phyloP scores from a whole-genome alignment of 2,113 vertebrate genomes.

The Macaca fascicularis region DNA sequence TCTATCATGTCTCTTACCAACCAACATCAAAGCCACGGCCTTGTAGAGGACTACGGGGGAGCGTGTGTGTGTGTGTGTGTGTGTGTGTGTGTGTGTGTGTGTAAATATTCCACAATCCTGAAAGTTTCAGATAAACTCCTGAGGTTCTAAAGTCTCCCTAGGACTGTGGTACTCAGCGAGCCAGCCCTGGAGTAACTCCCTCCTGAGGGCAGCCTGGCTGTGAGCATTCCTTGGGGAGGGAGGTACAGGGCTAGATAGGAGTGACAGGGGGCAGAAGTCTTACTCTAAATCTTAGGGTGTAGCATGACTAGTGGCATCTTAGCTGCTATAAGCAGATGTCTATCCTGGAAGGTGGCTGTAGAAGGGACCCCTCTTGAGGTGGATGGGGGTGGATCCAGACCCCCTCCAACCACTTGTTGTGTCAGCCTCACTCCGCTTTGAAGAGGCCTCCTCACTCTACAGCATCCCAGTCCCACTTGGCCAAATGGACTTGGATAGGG shows the following conservation, averaged over 20 bases:
- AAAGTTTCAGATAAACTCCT: not conserved
- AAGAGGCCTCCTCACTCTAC: not conserved
- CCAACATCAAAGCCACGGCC: not conserved
- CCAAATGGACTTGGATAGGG: not conserved
- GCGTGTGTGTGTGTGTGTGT: not conserved
- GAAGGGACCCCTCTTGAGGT: not conserved
- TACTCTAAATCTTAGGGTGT: not conserved
- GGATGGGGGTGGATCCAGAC: not conserved
- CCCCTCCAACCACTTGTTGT: not conserved
- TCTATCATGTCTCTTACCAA: not conserved
- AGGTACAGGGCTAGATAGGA: not conserved
- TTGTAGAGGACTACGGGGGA: not conserved
- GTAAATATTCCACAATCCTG: not conserved
- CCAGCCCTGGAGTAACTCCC: not conserved
- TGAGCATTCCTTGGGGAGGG: not conserved
- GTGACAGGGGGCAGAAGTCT: not conserved
- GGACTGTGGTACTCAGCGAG: not conserved
- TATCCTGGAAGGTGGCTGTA: not conserved
- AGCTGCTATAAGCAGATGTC: not conserved
- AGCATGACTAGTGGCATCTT: not conserved
- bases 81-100: not conserved
- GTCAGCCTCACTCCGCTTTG: not conserved
- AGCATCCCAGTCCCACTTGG: not conserved
- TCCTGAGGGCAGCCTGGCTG: not conserved
- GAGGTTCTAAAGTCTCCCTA: not conserved